phyloP scores from a whole-genome alignment of 2,888 invertebrate genomes.

The Trissolcus japonicus region DNA sequence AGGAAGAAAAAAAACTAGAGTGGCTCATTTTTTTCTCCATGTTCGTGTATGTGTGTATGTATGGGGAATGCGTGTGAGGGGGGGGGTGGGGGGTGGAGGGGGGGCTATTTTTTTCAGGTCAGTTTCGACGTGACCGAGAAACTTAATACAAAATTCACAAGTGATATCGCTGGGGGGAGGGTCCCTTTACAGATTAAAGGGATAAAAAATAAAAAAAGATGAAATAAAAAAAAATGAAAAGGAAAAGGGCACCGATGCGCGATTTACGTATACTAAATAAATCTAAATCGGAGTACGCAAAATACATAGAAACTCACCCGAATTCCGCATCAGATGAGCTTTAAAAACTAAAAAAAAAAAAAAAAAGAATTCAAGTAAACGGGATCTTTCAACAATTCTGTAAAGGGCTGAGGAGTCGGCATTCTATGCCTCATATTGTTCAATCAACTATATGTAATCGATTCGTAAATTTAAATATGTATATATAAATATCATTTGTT shows the following conservation, averaged over 20 bases:
- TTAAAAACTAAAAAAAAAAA: neutral
- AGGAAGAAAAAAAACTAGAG: conserved; percentile 1
- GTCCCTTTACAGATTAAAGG: conserved; percentile 11
- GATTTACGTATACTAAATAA: neutral
- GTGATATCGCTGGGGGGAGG: conserved; percentile 11
- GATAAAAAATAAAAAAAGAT: conserved; percentile 8
- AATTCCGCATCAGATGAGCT: conserved; percentile 19
- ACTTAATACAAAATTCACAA: conserved; percentile 35
- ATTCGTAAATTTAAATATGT: conserved; percentile 12
- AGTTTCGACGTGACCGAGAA: conserved; percentile 14
- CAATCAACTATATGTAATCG: conserved; percentile 66
- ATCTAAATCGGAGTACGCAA: neutral
- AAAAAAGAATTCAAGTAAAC: neutral
- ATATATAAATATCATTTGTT: too few species aligned
- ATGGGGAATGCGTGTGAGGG: conserved; percentile 35
- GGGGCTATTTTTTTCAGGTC: neutral
- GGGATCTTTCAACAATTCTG: conserved; percentile 7
- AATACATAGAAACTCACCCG: conserved; percentile 4
- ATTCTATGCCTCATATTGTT: conserved; percentile 21
- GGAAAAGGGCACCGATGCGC: neutral
- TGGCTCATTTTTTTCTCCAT: conserved; percentile 1
- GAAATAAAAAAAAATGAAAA: neutral
- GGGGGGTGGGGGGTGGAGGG: conserved; percentile 25
- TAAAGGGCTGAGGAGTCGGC: conserved; percentile 16
- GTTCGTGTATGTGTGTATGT: conserved; percentile 29